A percentile compares a stretch with the other conserved stretches of the same genome.
These are phyloP conservation scores for Trichechus manatus DNA, from an alignment of 2,113 vertebrate genomes.

Conservation along the genomic window DNA sequence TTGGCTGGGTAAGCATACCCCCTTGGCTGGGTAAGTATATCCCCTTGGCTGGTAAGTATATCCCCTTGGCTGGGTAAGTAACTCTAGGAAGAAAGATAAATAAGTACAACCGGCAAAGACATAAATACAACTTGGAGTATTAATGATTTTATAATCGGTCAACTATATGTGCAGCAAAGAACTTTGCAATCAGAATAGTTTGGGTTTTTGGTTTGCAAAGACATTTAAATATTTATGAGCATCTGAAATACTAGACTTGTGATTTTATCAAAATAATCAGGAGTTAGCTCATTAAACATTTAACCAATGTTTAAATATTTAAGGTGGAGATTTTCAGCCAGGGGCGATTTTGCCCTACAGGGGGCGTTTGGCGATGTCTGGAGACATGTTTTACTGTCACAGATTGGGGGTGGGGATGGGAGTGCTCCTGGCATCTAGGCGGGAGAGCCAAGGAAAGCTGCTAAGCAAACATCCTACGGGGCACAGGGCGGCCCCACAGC, in stretches of 20 bases:
- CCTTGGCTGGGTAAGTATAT: no score
- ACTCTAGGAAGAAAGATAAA: no score
- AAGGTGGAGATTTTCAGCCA: not conserved
- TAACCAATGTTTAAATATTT: not conserved
- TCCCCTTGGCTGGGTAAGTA: not conserved
- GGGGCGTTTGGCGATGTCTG: no score
- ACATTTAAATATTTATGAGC: not conserved
- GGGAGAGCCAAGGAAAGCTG: no score
- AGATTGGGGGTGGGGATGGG: not conserved
- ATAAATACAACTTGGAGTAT: not conserved
- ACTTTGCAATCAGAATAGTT: fast-evolving
- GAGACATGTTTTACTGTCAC: not conserved
- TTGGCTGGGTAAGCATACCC: not conserved
- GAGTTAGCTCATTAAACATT: not conserved
- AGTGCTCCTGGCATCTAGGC: not conserved
- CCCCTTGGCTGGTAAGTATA: no score
- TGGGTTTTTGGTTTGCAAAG: not conserved
- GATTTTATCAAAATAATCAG: not conserved
- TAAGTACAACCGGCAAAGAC: not conserved
- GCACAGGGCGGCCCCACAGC: not conserved
- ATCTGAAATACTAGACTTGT: not conserved
- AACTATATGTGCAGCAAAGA: not conserved
- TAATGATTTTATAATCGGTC: not conserved
- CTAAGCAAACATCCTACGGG: fast-evolving
- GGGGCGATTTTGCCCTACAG: not conserved